These are phyloP conservation scores for Caenorhabditis brenneri DNA, from an alignment of 1,140 invertebrate genomes.

Conservation along the genomic window DNA sequence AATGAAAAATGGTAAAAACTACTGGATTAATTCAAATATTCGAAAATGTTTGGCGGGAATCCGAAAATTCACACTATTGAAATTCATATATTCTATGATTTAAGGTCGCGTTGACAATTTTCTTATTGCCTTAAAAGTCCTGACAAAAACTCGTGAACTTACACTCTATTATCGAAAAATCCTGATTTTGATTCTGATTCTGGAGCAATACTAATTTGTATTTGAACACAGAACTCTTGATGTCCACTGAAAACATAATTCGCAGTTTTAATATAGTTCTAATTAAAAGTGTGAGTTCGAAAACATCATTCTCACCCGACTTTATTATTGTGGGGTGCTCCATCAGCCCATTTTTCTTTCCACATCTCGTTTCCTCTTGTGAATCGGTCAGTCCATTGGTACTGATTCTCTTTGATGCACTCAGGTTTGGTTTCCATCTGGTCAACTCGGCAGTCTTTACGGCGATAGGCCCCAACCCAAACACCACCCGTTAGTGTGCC, in stretches of 20 bases:
- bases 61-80: no score
- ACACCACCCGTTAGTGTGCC: not conserved
- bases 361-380: not conserved
- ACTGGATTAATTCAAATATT: no score
- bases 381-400: not conserved
- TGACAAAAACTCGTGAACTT: not conserved
- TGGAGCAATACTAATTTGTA: not conserved
- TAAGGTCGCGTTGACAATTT: no score
- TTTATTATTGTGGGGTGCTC: not conserved
- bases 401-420: not conserved
- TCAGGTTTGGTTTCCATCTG: not conserved
- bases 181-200: not conserved
- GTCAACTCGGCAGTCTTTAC: not conserved
- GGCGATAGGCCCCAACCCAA: constrained; percentile 13
- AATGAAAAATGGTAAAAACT: no score
- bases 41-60: no score
- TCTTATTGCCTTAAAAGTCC: not conserved
- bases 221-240: not conserved
- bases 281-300: no score
- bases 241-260: not conserved
- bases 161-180: constrained; percentile 11
- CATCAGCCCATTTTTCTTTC: not conserved
- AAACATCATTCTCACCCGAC: no score
- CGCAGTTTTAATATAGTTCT: no score
- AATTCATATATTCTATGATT: no score